Base-by-base conservation (phyloP, 2,113 vertebrate species). In the Dicrurus megarhynchus region DNA sequence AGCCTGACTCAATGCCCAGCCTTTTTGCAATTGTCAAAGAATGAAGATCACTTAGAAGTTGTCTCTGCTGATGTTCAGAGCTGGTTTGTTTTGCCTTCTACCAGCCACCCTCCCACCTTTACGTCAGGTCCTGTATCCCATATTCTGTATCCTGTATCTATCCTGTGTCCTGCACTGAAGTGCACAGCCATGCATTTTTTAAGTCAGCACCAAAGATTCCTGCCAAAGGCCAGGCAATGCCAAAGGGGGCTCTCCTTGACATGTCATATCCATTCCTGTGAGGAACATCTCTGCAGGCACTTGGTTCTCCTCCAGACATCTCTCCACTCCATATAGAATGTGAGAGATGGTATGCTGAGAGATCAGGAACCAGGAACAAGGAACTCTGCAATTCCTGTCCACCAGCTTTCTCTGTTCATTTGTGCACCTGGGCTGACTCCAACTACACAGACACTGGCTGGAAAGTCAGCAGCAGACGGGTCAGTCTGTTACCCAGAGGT, bases 331-430 rank as follows among this genome's bases (percentile, higher is more conserved):
- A 20, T 6, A 12, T 2, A 35, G 52, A 70, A 63, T 24, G 33
- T 1, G 2, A 73, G 57, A 82, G 33, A 35, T 20, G 49, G 44
- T 46, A 50, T 67, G 64, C 33, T 74, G 67, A 76, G 44, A 73
- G 53, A 55, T 53, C 79, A 93, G 75, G 84, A 94, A 70, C 13
- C n/a, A 79, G 78, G 46, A 83, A 57, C 32, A 37, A 80, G 24
- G n/a, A 75, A 69, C 86, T 92, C 75, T 57, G 88, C 82, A 92
- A 92, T 50, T 88, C 95, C 63, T 74, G 92, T 65, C 63, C 59
- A 39, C 67, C 6, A 0, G 65, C 78, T 65, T 90, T 76, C n/a
- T 76, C 16, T 68, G 63, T 73, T 53, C 57, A 87, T 71, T 55
- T 82, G 76, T 88, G 67, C 67, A 74, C 2, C 7, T 87, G 78